phyloP scores from a whole-genome alignment of 2,113 vertebrate species.

The Tychaedon coryphoeus region DNA sequence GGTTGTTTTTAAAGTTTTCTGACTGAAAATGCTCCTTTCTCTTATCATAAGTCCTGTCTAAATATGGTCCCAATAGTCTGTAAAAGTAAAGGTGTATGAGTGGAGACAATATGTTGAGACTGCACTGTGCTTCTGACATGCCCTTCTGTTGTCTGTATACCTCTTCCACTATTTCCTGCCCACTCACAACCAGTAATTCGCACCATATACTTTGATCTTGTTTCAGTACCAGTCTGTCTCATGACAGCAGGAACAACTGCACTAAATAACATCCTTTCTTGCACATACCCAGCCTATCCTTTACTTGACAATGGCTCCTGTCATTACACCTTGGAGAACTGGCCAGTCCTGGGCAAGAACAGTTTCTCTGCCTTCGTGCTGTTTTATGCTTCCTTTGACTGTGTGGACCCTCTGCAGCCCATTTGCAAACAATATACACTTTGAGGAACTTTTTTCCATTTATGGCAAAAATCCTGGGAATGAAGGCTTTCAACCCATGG shows the following conservation, averaged over 20 bases:
- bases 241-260: not conserved
- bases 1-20: not conserved
- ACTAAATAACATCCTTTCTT: not conserved
- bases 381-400: not conserved
- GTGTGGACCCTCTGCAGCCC: rapidly evolving
- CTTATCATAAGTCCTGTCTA: not conserved
- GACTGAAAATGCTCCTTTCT: not conserved
- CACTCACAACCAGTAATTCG: rapidly evolving
- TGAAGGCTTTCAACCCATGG: not conserved
- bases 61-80: not conserved
- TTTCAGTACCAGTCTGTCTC: not conserved
- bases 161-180: not conserved
- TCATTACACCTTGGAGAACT: not conserved
- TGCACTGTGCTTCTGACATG: not conserved
- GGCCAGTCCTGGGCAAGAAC: not conserved
- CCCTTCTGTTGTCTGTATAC: not conserved
- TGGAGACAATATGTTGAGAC: not conserved
- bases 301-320: not conserved
- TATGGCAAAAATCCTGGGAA: not conserved
- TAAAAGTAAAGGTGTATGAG: not conserved
- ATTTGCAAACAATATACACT: not conserved
- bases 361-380: not conserved
- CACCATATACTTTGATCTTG: not conserved
- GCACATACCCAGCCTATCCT: not conserved
- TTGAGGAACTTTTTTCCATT: not conserved